Conservation (phyloP, 2,113 vertebrate genomes). For the Tragelaphus buxtoni region DNA sequence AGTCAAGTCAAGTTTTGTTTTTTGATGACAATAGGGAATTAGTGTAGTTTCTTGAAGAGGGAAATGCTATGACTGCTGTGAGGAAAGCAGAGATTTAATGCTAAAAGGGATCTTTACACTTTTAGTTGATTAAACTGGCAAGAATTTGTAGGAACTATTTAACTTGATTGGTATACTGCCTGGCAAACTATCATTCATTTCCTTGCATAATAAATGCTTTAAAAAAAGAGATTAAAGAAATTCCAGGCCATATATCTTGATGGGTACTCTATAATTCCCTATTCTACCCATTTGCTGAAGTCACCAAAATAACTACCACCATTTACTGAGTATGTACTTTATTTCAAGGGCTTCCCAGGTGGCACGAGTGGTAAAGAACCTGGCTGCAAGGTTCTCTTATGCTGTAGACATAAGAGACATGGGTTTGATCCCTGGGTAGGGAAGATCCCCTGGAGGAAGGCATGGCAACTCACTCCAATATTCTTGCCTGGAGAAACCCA, state of each 20-base stretch:
- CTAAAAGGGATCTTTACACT: conserved; percentile 48
- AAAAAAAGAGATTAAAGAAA: not conserved
- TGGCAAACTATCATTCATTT: conserved; percentile 23
- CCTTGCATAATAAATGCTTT: conserved; percentile 2
- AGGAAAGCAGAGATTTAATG: conserved; percentile 34
- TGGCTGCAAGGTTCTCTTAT: not conserved
- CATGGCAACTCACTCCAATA: not conserved
- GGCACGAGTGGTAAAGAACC: not conserved
- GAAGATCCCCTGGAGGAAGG: not conserved
- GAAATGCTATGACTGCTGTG: conserved; percentile 3
- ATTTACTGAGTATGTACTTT: not conserved
- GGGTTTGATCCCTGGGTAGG: not conserved
- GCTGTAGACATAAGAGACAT: not conserved
- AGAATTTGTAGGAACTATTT: conserved; percentile 39
- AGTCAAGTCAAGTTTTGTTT: conserved; percentile 39
- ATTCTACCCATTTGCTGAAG: not conserved
- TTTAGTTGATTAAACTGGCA: conserved; percentile 65
- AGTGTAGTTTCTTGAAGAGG: conserved; percentile 30
- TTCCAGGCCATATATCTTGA: not conserved
- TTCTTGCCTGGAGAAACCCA: not conserved
- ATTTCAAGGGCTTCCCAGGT: not conserved
- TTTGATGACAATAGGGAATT: conserved; percentile 10
- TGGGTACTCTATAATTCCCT: not conserved
- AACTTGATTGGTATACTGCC: conserved; percentile 48
- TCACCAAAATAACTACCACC: not conserved